These are phyloP conservation scores for Ceratoteleas bidentatus DNA, from an alignment of 1,140 invertebrate genomes.

Conservation along the genomic window DNA sequence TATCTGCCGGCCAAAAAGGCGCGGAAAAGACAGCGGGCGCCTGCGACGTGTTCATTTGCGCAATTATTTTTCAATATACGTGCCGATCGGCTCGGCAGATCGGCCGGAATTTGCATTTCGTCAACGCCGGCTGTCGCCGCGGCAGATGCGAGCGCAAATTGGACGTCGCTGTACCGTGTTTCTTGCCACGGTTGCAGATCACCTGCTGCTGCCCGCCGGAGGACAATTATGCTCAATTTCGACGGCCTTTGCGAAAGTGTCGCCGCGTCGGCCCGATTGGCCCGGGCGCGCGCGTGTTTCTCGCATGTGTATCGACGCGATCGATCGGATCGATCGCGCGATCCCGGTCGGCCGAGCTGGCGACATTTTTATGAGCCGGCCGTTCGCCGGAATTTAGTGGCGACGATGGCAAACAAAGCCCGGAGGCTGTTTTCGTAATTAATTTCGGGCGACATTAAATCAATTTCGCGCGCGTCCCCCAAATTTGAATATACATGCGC, in stretches of 20 bases:
- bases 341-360: constrained; percentile 4
- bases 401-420: constrained; percentile 15
- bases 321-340: constrained; percentile 45
- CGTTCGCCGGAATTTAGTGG: constrained; percentile 19
- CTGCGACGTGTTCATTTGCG: constrained; percentile 31
- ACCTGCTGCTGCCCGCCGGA: constrained; percentile 68
- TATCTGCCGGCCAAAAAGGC: constrained; percentile 17
- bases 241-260: constrained; percentile 72
- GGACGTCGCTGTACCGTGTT: constrained; percentile 68
- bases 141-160: constrained; percentile 76
- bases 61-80: constrained; percentile 61
- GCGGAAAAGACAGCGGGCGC: background rate
- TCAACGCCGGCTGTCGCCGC: constrained; percentile 74
- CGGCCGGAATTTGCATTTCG: constrained; percentile 73
- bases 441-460: constrained; percentile 37
- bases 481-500: constrained; percentile 33
- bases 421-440: constrained; percentile 36
- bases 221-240: constrained; percentile 75
- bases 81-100: constrained; percentile 23
- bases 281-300: constrained; percentile 45
- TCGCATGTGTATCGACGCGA: constrained; percentile 39
- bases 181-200: constrained; percentile 65
- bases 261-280: constrained; percentile 65
- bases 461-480: constrained; percentile 33
- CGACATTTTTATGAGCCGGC: constrained; percentile 49